Conservation (phyloP, 2,888 invertebrate species). For the Bimastos eiseni region DNA sequence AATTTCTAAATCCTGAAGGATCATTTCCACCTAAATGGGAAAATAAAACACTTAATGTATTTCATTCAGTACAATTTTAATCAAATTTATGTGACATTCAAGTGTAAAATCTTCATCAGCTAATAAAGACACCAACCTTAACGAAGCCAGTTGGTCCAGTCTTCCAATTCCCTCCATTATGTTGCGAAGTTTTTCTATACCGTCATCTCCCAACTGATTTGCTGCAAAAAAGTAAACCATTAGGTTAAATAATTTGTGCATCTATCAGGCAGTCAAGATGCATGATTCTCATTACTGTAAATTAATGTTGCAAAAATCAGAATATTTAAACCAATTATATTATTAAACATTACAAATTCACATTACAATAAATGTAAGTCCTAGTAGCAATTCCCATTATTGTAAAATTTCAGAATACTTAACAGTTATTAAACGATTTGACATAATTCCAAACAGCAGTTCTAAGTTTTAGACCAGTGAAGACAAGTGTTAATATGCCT, state of each 20-base stretch:
- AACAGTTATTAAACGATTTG: not conserved
- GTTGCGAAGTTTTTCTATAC: slow-evolving; percentile 51
- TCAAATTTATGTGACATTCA: not conserved
- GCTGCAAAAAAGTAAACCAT: not conserved
- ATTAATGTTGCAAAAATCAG: not conserved
- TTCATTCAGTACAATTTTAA: not conserved
- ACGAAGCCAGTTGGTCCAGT: slow-evolving; percentile 50
- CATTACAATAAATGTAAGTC: no score
- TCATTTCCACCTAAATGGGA: no score
- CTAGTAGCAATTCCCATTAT: not conserved
- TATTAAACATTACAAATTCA: not conserved
- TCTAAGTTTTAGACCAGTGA: no score
- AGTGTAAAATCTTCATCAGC: not conserved
- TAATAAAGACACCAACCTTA: slow-evolving; percentile 41
- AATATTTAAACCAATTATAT: not conserved
- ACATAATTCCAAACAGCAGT: not conserved
- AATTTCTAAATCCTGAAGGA: no score
- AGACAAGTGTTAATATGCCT: no score
- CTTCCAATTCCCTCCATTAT: slow-evolving; percentile 52
- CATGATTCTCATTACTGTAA: not conserved
- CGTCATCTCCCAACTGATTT: slow-evolving; percentile 58
- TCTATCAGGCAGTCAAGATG: not conserved
- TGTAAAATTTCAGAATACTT: not conserved
- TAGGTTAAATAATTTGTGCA: not conserved
- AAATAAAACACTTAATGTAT: not conserved